Conservation (phyloP, 2,797 vertebrate species). For the Cynodonichthys magdalenae region DNA sequence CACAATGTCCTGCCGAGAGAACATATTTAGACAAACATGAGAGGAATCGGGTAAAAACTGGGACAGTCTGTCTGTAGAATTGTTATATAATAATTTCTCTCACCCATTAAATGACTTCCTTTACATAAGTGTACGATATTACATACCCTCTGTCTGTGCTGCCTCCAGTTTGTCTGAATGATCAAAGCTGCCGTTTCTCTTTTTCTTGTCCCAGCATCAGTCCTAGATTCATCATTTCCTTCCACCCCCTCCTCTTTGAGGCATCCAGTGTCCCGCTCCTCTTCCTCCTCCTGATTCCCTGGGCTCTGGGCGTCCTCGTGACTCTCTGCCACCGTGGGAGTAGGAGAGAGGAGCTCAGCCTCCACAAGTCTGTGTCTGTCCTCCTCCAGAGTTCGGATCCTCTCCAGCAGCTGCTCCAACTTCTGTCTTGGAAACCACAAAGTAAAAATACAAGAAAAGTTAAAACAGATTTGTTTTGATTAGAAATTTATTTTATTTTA, state of each 20-base stretch:
- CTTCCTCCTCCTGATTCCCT: slow-evolving; percentile 53
- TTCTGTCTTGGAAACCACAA: slow-evolving; percentile 76
- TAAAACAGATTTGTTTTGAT: no score
- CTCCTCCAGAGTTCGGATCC: slow-evolving; percentile 74
- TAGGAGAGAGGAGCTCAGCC: slow-evolving; percentile 15
- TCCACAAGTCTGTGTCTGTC: slow-evolving; percentile 26
- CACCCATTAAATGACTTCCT: slow-evolving; percentile 5
- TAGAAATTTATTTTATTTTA: no score
- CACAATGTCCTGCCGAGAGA: slow-evolving; percentile 71
- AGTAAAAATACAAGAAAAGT: background rate
- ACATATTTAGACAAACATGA: slow-evolving; percentile 4
- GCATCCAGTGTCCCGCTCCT: slow-evolving; percentile 38
- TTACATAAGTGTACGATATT: slow-evolving; percentile 10
- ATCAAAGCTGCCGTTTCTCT: slow-evolving; percentile 73
- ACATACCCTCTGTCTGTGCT: slow-evolving; percentile 77
- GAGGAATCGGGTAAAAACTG: background rate
- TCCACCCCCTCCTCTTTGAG: slow-evolving; percentile 14
- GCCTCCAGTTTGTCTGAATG: slow-evolving; percentile 84
- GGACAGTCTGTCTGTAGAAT: slow-evolving; percentile 9
- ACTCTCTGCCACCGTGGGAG: slow-evolving; percentile 14
- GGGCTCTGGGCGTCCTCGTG: slow-evolving; percentile 57
- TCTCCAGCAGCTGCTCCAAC: slow-evolving; percentile 72
- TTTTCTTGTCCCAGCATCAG: slow-evolving; percentile 7
- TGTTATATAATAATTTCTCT: slow-evolving; percentile 20
- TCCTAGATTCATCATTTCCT: background rate